These are phyloP conservation scores for Drosophila ogumai DNA, from an alignment of 1,140 invertebrate genomes.

Conservation along the genomic window DNA sequence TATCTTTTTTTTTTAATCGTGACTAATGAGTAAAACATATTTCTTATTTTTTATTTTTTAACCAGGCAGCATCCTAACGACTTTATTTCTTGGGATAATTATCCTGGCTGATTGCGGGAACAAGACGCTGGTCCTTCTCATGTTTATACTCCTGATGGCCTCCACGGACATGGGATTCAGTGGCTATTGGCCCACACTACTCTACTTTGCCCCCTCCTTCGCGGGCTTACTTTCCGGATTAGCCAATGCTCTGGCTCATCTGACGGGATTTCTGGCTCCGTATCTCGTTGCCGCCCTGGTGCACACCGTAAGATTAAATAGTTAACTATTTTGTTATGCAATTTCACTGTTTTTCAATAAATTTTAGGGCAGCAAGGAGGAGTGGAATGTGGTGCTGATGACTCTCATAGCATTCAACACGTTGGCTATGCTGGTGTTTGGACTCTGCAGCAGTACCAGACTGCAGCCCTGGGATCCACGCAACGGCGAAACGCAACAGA, in stretches of 20 bases:
- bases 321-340: background rate
- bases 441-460: conserved; percentile 57
- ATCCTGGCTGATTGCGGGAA: conserved; percentile 46
- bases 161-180: conserved; percentile 69
- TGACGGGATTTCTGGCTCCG: conserved; percentile 71
- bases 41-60: background rate
- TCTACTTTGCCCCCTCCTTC: conserved; percentile 77
- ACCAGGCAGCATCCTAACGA: conserved; percentile 49
- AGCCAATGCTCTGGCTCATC: conserved; percentile 64
- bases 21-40: background rate
- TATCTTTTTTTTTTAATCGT: background rate
- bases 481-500: background rate
- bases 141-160: conserved; percentile 59
- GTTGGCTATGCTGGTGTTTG: conserved; percentile 62
- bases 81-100: conserved; percentile 42
- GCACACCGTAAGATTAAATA: conserved; percentile 47
- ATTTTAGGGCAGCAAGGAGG: conserved; percentile 66
- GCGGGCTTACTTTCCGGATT: conserved; percentile 70
- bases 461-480: conserved; percentile 70
- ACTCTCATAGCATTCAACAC: conserved; percentile 50
- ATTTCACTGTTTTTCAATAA: background rate
- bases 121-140: conserved; percentile 52
- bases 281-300: conserved; percentile 56
- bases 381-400: conserved; percentile 68
- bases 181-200: conserved; percentile 73